A percentile compares a stretch with the other conserved stretches of the same genome.
Evolutionary conservation across 2,113 vertebrate genomes (phyloP).

Genomic region (Megaceryle torquata): DNA sequence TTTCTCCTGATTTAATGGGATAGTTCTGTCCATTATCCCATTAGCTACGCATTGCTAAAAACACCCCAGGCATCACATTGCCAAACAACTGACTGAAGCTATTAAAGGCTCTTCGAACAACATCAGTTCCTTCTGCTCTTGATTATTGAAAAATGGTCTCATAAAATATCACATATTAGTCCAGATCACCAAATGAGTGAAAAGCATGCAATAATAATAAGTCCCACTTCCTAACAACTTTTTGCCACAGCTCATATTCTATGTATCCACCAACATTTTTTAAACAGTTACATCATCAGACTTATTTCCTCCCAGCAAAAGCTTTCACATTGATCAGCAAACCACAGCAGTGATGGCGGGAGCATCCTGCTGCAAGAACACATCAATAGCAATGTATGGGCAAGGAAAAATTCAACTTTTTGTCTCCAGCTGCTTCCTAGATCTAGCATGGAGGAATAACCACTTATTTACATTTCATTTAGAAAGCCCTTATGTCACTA

Average conservation of each 20-base stretch:
- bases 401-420: not conserved
- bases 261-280: not conserved
- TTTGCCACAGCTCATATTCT: not conserved
- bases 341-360: not conserved
- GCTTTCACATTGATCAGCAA: not conserved
- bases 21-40: conserved; percentile 1
- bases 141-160: not conserved
- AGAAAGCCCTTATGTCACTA: not conserved
- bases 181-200: not conserved
- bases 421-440: not conserved
- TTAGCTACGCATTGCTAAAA: not conserved
- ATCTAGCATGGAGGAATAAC: not conserved
- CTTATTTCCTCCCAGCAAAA: not conserved
- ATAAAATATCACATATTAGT: not conserved
- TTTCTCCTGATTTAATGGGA: conserved; percentile 30
- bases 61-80: not conserved
- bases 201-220: not conserved
- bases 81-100: conserved; percentile 7
- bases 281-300: not conserved
- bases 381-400: not conserved
- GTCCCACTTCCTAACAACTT: not conserved
- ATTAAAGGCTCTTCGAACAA: not conserved
- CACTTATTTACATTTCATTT: not conserved
- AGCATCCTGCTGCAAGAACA: not conserved
- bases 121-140: not conserved